A percentile compares a stretch with the other conserved stretches of the same genome.
Conservation (phyloP, 2,888 invertebrate genomes). For the Gastrophysa polygoni region DNA sequence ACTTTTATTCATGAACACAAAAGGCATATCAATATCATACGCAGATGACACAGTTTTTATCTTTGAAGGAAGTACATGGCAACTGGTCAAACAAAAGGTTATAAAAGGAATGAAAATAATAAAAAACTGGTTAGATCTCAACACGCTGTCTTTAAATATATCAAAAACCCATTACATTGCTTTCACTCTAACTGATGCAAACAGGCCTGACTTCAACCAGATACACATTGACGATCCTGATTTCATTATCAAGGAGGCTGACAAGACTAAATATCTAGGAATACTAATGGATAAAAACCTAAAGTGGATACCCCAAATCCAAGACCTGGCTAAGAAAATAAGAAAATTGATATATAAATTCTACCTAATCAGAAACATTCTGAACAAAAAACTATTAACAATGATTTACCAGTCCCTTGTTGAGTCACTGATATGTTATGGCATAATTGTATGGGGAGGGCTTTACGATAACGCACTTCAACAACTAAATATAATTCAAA, state of each 20-base stretch:
- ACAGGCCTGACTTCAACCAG: conserved; percentile 4
- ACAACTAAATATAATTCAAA: background rate
- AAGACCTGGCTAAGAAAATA: background rate
- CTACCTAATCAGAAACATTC: conserved; percentile 3
- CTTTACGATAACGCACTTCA: background rate
- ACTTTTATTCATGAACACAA: conserved; percentile 1
- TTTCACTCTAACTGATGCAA: no score
- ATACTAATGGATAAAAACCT: conserved; percentile 9
- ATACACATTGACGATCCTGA: conserved; percentile 2
- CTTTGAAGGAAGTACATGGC: conserved; percentile 10
- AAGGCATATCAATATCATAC: conserved; percentile 4
- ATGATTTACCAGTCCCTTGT: background rate
- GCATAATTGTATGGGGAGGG: background rate
- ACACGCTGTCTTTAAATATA: background rate
- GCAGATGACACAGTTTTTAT: conserved; percentile 14
- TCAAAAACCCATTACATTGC: background rate
- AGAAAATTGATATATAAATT: background rate
- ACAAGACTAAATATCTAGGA: conserved; percentile 3
- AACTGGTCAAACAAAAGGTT: background rate
- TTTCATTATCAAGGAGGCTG: conserved; percentile 2
- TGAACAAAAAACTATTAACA: background rate
- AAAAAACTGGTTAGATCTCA: background rate
- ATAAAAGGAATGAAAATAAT: background rate
- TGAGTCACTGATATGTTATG: no score
- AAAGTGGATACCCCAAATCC: background rate